Evolutionary conservation across 2,113 vertebrate species (phyloP).

Genomic region (Gorsachius goisagi): DNA sequence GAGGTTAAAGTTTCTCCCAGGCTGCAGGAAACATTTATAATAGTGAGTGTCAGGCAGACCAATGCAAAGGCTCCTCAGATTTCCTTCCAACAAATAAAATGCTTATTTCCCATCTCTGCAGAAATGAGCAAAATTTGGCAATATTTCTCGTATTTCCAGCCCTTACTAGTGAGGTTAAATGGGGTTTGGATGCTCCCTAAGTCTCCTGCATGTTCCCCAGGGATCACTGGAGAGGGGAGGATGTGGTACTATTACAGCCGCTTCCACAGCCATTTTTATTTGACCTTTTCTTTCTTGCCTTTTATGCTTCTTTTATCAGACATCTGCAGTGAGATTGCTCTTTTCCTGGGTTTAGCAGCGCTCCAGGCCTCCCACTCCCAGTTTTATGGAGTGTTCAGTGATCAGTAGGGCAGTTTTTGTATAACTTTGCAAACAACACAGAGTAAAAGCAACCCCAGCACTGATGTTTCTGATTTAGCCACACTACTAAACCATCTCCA

Average conservation of each 20-base stretch:
- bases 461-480: neutral
- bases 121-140: neutral
- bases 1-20: neutral
- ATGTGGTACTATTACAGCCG: neutral
- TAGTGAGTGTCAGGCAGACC: neutral
- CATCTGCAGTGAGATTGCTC: neutral
- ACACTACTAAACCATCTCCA: neutral
- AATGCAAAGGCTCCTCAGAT: neutral
- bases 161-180: neutral
- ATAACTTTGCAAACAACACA: neutral
- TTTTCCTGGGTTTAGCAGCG: neutral
- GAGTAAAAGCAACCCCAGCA: neutral
- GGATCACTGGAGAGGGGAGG: neutral
- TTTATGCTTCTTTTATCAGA: neutral
- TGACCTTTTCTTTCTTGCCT: neutral
- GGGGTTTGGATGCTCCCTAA: neutral
- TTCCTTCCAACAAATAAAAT: neutral
- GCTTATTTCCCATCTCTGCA: neutral
- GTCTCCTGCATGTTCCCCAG: neutral
- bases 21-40: neutral
- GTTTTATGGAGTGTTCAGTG: neutral
- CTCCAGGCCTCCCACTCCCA: neutral
- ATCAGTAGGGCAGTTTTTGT: neutral
- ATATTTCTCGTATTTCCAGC: neutral
- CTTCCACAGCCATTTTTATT: neutral